Evolutionary conservation across 2,888 invertebrate species (phyloP).

Genomic region (Drosophila dives): DNA sequence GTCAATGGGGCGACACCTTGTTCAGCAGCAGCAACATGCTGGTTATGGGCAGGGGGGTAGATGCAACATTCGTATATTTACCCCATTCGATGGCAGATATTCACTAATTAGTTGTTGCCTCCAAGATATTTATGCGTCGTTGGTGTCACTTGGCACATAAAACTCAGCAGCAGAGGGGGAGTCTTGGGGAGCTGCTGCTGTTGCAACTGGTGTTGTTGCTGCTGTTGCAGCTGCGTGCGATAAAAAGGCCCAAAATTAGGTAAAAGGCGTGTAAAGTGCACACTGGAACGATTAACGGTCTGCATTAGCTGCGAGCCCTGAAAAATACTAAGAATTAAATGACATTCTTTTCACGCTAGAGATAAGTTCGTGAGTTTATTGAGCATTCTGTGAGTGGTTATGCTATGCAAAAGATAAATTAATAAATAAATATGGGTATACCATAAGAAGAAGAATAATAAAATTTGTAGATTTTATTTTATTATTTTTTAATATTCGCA

Average conservation of each 20-base stretch:
- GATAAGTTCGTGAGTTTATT: conserved; percentile 9
- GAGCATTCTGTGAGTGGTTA: conserved; percentile 2
- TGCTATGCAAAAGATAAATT: background rate
- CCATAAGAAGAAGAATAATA: no score
- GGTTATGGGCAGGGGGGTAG: background rate
- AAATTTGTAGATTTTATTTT: background rate
- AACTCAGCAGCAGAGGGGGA: conserved; percentile 29
- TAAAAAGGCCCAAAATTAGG: conserved; percentile 83
- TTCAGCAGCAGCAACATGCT: conserved; percentile 26
- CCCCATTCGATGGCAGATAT: conserved; percentile 61
- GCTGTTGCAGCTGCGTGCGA: conserved; percentile 81
- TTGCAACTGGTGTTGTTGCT: background rate
- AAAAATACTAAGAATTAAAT: conserved; percentile 71
- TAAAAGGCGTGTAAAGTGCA: conserved; percentile 81
- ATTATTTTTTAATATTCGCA: background rate
- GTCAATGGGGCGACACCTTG: conserved; percentile 70
- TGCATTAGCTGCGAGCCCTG: conserved; percentile 68
- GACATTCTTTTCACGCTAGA: conserved; percentile 15
- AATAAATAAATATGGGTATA: background rate
- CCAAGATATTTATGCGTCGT: conserved; percentile 75
- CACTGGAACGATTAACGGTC: conserved; percentile 76
- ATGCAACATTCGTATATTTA: conserved; percentile 38
- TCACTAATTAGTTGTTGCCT: conserved; percentile 78
- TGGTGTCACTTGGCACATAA: conserved; percentile 81
- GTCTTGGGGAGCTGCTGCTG: background rate